Evolutionary conservation across 2,113 vertebrate species (phyloP), one percentile per base, ranked within the genome.

Genomic region (Prochilodus magdalenae): DNA sequence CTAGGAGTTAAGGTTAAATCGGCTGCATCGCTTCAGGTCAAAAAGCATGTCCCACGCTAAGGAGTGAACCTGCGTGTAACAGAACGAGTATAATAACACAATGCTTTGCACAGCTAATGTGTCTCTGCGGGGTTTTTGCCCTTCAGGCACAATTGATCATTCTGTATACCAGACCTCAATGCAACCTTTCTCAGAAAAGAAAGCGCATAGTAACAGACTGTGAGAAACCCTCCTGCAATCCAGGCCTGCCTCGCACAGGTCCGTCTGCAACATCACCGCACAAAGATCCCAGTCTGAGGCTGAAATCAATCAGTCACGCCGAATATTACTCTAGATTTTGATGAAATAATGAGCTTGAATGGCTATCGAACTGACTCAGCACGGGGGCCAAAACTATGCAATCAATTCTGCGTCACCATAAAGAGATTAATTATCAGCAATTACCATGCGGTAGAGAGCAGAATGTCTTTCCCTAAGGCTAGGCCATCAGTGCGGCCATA

Each of bases 401-500:
- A 74, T 85, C 77, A 83, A 73, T 85, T 77, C n/a, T 18, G 73
- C 65, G 36, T 76, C 49, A 74, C 27, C 59, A 65, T 75, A 82
- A 80, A 83, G 79, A 80, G 77, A 85, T 84, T 80, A 83, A 86
- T 81, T 77, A 84, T 82, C 74, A 47, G 80, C 66, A 83, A 83
- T 83, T 83, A 83, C 77, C 55, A 79, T 63, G 79, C 74, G 66
- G 83, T 62, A 49, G 77, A 77, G 82, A 79, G 73, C 77, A 40
- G 77, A 74, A 80, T 72, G 82, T 82, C 80, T 65, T 82, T 79
- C 63, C 75, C 75, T 27, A 22, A 47, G 76, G 80, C 75, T 47
- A 69, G 73, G 69, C 44, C 73, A 79, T 72, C 76, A 82, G 47
- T 62, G 77, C 33, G 33, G 70, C 71, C 36, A 69, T 77, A 84